phyloP scores from a whole-genome alignment of 2,113 vertebrate genomes.

The Micronisus gabar region DNA sequence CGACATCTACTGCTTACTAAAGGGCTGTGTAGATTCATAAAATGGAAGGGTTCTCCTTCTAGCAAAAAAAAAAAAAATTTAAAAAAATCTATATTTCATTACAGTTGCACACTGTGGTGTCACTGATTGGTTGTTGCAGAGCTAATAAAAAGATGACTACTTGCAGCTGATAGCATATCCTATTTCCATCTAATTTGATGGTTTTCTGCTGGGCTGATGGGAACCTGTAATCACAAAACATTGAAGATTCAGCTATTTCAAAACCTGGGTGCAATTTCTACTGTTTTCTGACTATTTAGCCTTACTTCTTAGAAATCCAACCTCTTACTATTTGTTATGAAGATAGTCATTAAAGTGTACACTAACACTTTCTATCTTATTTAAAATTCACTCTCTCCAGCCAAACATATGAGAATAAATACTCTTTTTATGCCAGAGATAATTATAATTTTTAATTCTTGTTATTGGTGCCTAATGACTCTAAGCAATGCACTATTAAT shows the following conservation, averaged over 20 bases:
- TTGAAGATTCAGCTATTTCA: slow-evolving; percentile 65
- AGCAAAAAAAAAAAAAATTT: background rate
- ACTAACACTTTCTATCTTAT: background rate
- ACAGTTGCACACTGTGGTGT: slow-evolving; percentile 30
- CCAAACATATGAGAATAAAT: background rate
- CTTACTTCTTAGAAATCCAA: slow-evolving; percentile 36
- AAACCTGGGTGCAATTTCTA: slow-evolving; percentile 58
- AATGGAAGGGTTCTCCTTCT: background rate
- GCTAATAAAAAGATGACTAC: slow-evolving; percentile 69
- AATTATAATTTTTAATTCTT: background rate
- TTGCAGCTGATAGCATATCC: slow-evolving; percentile 57
- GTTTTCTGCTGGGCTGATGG: slow-evolving; percentile 63
- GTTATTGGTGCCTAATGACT: background rate
- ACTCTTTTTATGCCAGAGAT: background rate
- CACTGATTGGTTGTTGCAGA: slow-evolving; percentile 65
- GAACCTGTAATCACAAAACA: slow-evolving; percentile 69
- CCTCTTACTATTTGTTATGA: background rate
- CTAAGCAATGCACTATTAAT: background rate
- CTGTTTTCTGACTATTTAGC: slow-evolving; percentile 56
- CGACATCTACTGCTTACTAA: background rate
- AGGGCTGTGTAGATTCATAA: background rate
- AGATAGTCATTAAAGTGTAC: background rate
- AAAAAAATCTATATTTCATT: slow-evolving; percentile 15
- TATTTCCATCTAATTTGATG: slow-evolving; percentile 71
- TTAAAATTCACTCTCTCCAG: background rate